phyloP scores from a whole-genome alignment of 2,888 invertebrate genomes.

The Patella caerulea region DNA sequence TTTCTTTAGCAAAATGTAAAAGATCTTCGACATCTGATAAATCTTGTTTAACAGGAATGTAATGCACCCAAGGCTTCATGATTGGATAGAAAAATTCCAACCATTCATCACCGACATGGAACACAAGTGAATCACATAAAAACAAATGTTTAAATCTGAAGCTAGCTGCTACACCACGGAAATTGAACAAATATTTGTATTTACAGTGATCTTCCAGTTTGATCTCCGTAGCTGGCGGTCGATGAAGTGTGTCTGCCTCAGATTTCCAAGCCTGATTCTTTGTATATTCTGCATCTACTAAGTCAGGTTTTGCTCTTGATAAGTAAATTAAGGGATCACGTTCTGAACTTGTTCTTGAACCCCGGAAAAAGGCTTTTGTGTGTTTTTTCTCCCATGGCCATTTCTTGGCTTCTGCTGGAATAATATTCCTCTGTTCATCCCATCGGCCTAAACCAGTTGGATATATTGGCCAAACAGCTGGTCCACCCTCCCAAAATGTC shows the following conservation, averaged over 20 bases:
- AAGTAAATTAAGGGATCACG: slow-evolving; percentile 89
- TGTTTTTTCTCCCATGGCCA: slow-evolving; percentile 85
- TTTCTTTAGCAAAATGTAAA: slow-evolving; percentile 81
- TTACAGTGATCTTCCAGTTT: slow-evolving; percentile 90
- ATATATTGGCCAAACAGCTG: slow-evolving; percentile 89
- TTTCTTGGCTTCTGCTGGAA: slow-evolving; percentile 78
- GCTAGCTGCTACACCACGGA: slow-evolving; percentile 96
- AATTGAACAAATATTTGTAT: slow-evolving; percentile 90
- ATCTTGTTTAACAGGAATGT: slow-evolving; percentile 85
- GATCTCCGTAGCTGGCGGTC: slow-evolving; percentile 87
- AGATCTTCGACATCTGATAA: slow-evolving; percentile 82
- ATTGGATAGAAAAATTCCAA: slow-evolving; percentile 93
- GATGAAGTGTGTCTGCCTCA: slow-evolving; percentile 87
- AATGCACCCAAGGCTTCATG: slow-evolving; percentile 95
- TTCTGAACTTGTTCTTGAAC: slow-evolving; percentile 93
- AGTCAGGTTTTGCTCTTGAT: slow-evolving; percentile 76
- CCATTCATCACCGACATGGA: slow-evolving; percentile 96
- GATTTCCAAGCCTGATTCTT: slow-evolving; percentile 99
- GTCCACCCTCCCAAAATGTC: slow-evolving; percentile 99
- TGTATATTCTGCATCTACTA: slow-evolving; percentile 94
- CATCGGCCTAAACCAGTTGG: slow-evolving; percentile 94
- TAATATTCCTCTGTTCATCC: slow-evolving; percentile 85
- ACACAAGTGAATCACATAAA: slow-evolving; percentile 90
- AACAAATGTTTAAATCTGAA: slow-evolving; percentile 97
- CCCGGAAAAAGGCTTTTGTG: slow-evolving; percentile 84